Evolutionary conservation across 2,888 invertebrate genomes (phyloP).

Genomic region (Xanthorhoe designata): DNA sequence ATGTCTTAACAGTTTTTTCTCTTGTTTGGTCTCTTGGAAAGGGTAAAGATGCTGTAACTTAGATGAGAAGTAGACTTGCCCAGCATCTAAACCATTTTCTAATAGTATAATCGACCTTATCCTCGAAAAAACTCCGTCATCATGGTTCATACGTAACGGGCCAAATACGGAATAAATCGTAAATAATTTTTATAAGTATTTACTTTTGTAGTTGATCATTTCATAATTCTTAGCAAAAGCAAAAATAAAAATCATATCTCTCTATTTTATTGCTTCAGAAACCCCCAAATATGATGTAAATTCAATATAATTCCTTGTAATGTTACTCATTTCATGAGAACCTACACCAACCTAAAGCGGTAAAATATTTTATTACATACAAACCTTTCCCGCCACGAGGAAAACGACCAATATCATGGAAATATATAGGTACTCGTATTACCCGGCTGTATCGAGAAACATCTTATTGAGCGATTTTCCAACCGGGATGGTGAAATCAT

Average conservation of each 20-base stretch:
- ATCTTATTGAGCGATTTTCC: slow-evolving; percentile 36
- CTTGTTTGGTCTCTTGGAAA: too few species aligned
- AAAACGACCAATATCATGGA: slow-evolving; percentile 34
- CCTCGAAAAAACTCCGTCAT: too few species aligned
- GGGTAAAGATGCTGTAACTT: too few species aligned
- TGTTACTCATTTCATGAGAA: slow-evolving; percentile 28
- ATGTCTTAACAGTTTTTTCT: too few species aligned
- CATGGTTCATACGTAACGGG: too few species aligned
- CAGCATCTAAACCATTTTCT: too few species aligned
- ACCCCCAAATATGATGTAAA: slow-evolving; percentile 20
- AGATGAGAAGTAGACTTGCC: too few species aligned
- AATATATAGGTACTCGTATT: slow-evolving; percentile 33
- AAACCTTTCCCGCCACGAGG: slow-evolving; percentile 33
- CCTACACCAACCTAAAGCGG: slow-evolving; percentile 32
- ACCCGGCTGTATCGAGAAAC: slow-evolving; percentile 31
- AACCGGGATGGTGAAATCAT: slow-evolving; percentile 30
- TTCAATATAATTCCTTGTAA: slow-evolving; percentile 29
- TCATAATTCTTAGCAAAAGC: background rate
- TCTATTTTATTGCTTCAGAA: slow-evolving; percentile 13
- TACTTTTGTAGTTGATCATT: background rate
- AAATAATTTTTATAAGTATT: too few species aligned
- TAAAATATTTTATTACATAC: slow-evolving; percentile 37
- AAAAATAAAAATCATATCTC: background rate
- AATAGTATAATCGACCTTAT: too few species aligned
- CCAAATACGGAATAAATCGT: too few species aligned